Conservation (phyloP, 1,140 invertebrate genomes). For the Drosophila saltans region DNA sequence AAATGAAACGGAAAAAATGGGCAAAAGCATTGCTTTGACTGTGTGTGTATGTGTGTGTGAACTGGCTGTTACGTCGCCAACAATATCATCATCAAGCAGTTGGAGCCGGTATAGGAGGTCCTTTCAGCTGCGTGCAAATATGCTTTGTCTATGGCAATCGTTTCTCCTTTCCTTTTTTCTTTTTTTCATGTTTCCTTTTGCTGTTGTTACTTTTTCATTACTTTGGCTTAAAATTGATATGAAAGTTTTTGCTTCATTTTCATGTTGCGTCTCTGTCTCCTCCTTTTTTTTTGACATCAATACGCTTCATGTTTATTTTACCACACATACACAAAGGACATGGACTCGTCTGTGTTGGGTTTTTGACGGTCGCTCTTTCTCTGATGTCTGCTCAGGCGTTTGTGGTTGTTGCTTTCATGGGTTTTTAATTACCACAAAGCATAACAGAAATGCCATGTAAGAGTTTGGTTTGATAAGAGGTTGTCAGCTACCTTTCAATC, state of each 20-base stretch:
- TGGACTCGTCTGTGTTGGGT: conserved; percentile 6
- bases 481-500: neutral
- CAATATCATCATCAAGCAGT: conserved; percentile 61
- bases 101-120: conserved; percentile 33
- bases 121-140: conserved; percentile 69
- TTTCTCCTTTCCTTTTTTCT: conserved; percentile 46
- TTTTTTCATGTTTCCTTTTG: conserved; percentile 23
- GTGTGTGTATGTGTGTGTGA: conserved; percentile 17
- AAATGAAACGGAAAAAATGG: conserved; percentile 17
- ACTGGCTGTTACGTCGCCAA: conserved; percentile 48
- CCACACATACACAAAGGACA: conserved; percentile 46
- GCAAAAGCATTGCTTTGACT: conserved; percentile 64
- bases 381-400: conserved; percentile 54
- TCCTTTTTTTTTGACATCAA: conserved; percentile 60
- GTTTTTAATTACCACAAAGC: conserved; percentile 77
- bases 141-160: conserved; percentile 76
- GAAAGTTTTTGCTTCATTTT: conserved; percentile 65
- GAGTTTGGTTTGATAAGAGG: conserved; percentile 6
- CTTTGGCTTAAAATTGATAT: conserved; percentile 81
- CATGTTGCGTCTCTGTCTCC: conserved; percentile 23
- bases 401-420: conserved; percentile 70
- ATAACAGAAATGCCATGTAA: conserved; percentile 70
- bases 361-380: conserved; percentile 7
- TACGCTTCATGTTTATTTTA: conserved; percentile 72
- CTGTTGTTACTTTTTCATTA: conserved; percentile 77